Base-by-base conservation (phyloP, 1,140 invertebrate genomes). In the Armadillidium nasatum region DNA sequence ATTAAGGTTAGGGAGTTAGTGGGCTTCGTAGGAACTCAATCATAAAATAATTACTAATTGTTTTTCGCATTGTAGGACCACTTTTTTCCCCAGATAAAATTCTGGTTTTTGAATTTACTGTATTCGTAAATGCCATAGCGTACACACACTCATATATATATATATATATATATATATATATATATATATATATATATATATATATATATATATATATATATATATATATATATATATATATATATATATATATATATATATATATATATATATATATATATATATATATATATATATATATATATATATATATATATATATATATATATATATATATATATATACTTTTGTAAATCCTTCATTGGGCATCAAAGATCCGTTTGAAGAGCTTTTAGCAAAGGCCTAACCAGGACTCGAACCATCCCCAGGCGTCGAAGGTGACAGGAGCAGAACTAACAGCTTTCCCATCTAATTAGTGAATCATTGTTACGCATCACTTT, bases 211-310 rank as follows among this genome's bases (percentile, higher is more conserved):
- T 66, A 66, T 66, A 66, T 66, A 66, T 66, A 3, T 66, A 66
- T 66, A 66, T 66, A 66, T 66, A 3, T 66, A 66, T 66, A 66
- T 66, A 66, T 66, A 66, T 66, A 66, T 66, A 66, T 66, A 66
- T 66, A 66, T 66, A 66, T 22, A 22, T 22, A 66, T 22, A 66
- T 66, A 22, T 66, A n/a, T n/a, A n/a, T 66, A n/a, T 22, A n/a
- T 66, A n/a, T 22, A 66, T n/a, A 66, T n/a, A 66, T n/a, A 66
- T n/a, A n/a, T n/a, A n/a, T 7, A 22, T 22, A 0, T n/a, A 22
- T n/a, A 22, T 66, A 7, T 1, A n/a, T 22, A n/a, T n/a, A 66
- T n/a, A n/a, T n/a, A 66, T n/a, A 66, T n/a, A n/a, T n/a, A n/a
- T n/a, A 66, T n/a, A 66, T 66, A 22, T 66, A 66, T 66, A 66